Base-by-base conservation (phyloP, 2,888 invertebrate genomes). In the Altica lythri region DNA sequence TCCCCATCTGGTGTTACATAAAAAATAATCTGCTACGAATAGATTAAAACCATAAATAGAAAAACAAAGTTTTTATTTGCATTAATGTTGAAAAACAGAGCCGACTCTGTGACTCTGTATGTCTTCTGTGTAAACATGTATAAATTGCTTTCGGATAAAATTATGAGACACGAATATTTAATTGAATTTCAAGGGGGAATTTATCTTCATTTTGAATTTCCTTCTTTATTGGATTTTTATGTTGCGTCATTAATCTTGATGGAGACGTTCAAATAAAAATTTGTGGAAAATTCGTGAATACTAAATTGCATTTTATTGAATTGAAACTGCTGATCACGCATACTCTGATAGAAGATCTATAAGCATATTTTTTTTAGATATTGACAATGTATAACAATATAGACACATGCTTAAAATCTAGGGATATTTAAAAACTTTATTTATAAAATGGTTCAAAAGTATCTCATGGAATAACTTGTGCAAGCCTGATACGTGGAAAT, bases 161-260 rank as follows among this genome's bases (percentile, higher is more conserved):
- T 60, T 60, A 60, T 60, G 57, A 57, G 53, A 53, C 52, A 53
- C 51, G 56, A 52, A 60, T 60, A 58, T 60, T 56, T 58, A 60
- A 60, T 60, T 60, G 60, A 54, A 56, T 49, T 52, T 58, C 52
- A 52, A 48, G 54, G 42, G 47, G 56, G 42, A 58, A 52, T 58
- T 55, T 45, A 58, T 55, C 52, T 58, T 55, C 55, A 45, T 55
- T 53, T 42, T 42, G 42, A 32, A 54, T 54, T 54, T 34, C 22
- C 38, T 48, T 37, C 50, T 46, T 49, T 53, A 53, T 50, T 49
- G 53, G 57, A 53, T 42, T 57, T 53, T 53, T 45, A 57, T 50
- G 40, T 35, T 40, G 51, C 40, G 19, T 55, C 55, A 47, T 55
- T 51, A 45, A 51, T 55, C 51, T 55, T 50, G 47, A 42, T 51